phyloP scores from a whole-genome alignment of 2,797 vertebrate genomes.

The Anniella stebbinsi region DNA sequence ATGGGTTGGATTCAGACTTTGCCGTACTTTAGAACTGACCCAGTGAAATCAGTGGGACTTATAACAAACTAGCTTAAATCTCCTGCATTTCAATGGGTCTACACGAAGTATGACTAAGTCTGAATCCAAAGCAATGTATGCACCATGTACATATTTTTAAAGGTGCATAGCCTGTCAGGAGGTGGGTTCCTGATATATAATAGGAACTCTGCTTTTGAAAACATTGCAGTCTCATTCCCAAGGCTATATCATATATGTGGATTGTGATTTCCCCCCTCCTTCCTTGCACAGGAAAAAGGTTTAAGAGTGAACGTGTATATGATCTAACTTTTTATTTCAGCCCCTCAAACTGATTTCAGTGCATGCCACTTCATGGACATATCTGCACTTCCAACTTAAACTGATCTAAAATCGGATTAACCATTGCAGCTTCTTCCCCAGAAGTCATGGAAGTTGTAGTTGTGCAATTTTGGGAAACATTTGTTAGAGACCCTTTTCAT shows the following conservation, averaged over 20 bases:
- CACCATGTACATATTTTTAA: constrained; percentile 42
- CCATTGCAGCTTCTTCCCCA: not conserved
- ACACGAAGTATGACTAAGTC: not conserved
- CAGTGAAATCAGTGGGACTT: not conserved
- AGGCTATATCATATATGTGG: not conserved
- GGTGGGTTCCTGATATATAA: not conserved
- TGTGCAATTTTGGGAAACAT: not conserved
- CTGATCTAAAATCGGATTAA: not conserved
- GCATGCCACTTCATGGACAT: not conserved
- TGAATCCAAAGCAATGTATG: constrained; percentile 38
- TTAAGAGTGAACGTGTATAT: not conserved
- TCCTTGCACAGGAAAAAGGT: constrained; percentile 11
- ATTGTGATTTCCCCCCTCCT: not conserved
- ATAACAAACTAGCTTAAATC: not conserved
- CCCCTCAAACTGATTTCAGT: not conserved
- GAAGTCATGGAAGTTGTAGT: not conserved
- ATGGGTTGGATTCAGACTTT: not conserved
- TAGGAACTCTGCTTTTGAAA: not conserved
- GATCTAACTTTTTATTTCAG: not conserved
- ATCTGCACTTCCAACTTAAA: not conserved
- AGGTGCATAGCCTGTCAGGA: not conserved
- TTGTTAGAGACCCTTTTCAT: not conserved
- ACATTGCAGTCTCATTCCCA: not conserved
- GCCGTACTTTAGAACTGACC: not conserved
- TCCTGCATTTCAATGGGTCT: not conserved